Evolutionary conservation across 2,797 vertebrate genomes (phyloP).

Genomic region (Loris lydekkerianus): DNA sequence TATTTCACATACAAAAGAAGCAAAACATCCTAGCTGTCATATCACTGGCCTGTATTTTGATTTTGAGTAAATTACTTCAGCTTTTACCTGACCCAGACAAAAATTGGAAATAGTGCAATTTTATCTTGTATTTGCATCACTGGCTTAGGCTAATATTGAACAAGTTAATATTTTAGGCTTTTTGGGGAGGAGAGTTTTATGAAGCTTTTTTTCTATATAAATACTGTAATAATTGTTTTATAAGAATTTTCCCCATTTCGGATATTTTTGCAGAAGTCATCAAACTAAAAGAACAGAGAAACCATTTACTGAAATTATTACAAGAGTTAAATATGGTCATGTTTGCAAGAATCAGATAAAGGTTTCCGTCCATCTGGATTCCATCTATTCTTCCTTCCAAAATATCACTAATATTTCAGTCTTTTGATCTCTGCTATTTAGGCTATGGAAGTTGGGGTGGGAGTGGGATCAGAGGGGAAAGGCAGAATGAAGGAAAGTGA

Average conservation of each 20-base stretch:
- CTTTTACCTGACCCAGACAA: not conserved
- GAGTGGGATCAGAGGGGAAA: not conserved
- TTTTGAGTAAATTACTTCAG: not conserved
- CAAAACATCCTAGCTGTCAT: not conserved
- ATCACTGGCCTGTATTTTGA: not conserved
- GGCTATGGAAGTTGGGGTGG: not conserved
- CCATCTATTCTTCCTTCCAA: conserved; percentile 11
- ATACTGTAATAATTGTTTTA: conserved; percentile 6
- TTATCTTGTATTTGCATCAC: not conserved
- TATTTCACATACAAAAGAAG: not conserved
- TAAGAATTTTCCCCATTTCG: not conserved
- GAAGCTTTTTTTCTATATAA: not conserved
- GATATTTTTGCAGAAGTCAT: not conserved
- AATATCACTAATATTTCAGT: conserved; percentile 18
- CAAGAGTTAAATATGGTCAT: not conserved
- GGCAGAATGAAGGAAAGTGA: not conserved
- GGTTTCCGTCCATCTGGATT: conserved; percentile 34
- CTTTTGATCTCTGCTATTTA: conserved; percentile 25
- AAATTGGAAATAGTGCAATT: not conserved
- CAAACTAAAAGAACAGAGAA: conserved; percentile 29
- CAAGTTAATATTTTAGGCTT: not conserved
- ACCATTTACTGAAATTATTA: conserved; percentile 6
- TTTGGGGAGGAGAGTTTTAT: not conserved
- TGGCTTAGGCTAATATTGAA: not conserved
- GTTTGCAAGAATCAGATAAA: conserved; percentile 46